A percentile compares a stretch with the other conserved stretches of the same genome.
phyloP scores from a whole-genome alignment of 2,113 vertebrate species.

The Otolemur garnettii region DNA sequence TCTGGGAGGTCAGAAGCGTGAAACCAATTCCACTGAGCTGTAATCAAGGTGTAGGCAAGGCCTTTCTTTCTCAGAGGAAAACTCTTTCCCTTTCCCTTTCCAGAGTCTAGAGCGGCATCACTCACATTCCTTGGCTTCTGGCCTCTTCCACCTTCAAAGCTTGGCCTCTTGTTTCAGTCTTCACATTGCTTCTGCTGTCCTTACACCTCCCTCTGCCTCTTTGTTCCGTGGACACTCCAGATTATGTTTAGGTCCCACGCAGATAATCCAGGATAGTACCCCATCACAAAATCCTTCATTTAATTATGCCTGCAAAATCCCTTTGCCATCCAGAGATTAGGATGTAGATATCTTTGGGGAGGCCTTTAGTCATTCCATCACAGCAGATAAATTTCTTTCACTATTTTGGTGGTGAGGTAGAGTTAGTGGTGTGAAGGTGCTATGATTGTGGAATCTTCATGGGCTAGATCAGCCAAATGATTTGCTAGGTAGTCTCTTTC shows the following conservation, averaged over 20 bases:
- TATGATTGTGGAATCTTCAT: neutral
- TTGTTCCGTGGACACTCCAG: neutral
- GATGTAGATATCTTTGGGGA: neutral
- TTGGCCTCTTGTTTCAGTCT: neutral
- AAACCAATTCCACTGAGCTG: neutral
- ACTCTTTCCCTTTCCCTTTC: neutral
- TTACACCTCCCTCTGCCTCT: neutral
- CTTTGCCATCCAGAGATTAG: neutral
- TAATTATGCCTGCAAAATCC: neutral
- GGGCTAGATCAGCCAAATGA: neutral
- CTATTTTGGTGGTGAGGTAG: neutral
- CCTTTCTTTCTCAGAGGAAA: neutral
- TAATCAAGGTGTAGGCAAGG: neutral
- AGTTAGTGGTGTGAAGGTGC: neutral
- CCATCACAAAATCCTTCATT: neutral
- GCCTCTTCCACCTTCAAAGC: neutral
- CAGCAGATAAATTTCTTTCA: neutral
- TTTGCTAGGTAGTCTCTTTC: neutral
- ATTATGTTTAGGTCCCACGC: neutral
- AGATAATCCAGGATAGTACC: neutral
- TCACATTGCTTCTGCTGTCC: neutral
- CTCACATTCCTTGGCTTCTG: slow-evolving; percentile 2
- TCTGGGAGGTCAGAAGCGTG: neutral
- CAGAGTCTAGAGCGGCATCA: neutral
- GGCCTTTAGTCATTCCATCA: neutral